A percentile compares a stretch with the other conserved stretches of the same genome.
Evolutionary conservation across 1,140 invertebrate genomes (phyloP).

Genomic region (Drosophila punjabiensis): DNA sequence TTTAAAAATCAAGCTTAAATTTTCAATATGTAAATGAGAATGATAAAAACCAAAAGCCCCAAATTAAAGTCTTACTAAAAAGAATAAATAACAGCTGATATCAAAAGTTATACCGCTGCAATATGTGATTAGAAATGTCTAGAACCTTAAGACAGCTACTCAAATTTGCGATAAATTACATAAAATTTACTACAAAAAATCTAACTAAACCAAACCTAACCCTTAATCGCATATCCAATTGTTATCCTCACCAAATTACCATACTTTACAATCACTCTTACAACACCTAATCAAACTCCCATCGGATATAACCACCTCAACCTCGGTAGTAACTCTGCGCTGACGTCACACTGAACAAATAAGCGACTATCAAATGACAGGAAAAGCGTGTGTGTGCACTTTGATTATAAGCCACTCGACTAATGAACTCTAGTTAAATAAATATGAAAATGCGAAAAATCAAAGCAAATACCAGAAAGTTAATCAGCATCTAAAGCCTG

Average conservation of each 20-base stretch:
- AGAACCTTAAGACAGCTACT: not conserved
- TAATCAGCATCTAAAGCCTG: slow-evolving; percentile 3
- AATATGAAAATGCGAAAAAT: slow-evolving; percentile 37
- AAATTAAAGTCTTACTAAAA: slow-evolving; percentile 7
- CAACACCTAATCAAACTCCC: not conserved
- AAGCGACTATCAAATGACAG: slow-evolving; percentile 39
- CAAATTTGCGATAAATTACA: not conserved
- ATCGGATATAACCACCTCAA: not conserved
- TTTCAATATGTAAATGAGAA: slow-evolving; percentile 24
- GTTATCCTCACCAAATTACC: not conserved
- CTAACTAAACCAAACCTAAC: too few relatives aligned
- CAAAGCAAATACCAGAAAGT: slow-evolving; percentile 10
- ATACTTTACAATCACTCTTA: not conserved
- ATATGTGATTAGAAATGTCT: not conserved
- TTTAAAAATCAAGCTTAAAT: not conserved
- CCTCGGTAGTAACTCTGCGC: not conserved
- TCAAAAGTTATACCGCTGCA: slow-evolving; percentile 4
- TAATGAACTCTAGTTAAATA: slow-evolving; percentile 22
- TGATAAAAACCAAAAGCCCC: slow-evolving; percentile 5
- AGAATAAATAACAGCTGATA: not conserved
- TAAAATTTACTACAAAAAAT: not conserved
- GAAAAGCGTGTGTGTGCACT: slow-evolving; percentile 47
- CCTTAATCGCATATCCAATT: not conserved
- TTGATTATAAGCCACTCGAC: slow-evolving; percentile 56
- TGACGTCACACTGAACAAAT: slow-evolving; percentile 26